These are phyloP conservation scores for Limanda limanda DNA, from an alignment of 2,113 vertebrate species.

Conservation along the genomic window DNA sequence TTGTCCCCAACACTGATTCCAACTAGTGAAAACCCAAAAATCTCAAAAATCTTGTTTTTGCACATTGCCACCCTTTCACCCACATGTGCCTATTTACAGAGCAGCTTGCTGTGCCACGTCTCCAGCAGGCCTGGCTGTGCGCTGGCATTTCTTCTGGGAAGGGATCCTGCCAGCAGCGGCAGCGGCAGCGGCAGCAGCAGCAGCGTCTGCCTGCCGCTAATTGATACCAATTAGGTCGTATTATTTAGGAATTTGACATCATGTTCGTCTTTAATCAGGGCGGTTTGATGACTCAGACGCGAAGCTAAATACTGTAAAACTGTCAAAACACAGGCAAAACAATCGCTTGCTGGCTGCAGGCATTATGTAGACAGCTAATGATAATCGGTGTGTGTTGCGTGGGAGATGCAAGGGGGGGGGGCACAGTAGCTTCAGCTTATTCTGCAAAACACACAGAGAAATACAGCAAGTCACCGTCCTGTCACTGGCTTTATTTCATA, in stretches of 20 bases:
- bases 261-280: constrained; percentile 61
- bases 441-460: too few species aligned
- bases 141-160: constrained; percentile 61
- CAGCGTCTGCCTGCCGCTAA: constrained; percentile 51
- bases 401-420: neutral
- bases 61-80: constrained; percentile 16
- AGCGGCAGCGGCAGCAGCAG: constrained; percentile 38
- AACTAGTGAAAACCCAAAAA: neutral
- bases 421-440: neutral
- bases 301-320: constrained; percentile 46
- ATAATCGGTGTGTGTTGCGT: constrained; percentile 26
- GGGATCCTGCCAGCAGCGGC: constrained; percentile 56
- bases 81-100: constrained; percentile 47
- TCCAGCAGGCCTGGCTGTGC: constrained; percentile 43
- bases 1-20: constrained; percentile 1
- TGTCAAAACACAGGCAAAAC: constrained; percentile 55
- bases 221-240: constrained; percentile 70
- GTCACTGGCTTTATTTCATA: too few species aligned
- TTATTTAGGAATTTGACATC: constrained; percentile 72
- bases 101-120: constrained; percentile 46
- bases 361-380: constrained; percentile 30
- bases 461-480: neutral
- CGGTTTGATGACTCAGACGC: constrained; percentile 59
- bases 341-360: constrained; percentile 42
- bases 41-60: neutral